These are phyloP conservation scores for Junonia oenone DNA, from an alignment of 2,888 invertebrate genomes.

Conservation along the genomic window DNA sequence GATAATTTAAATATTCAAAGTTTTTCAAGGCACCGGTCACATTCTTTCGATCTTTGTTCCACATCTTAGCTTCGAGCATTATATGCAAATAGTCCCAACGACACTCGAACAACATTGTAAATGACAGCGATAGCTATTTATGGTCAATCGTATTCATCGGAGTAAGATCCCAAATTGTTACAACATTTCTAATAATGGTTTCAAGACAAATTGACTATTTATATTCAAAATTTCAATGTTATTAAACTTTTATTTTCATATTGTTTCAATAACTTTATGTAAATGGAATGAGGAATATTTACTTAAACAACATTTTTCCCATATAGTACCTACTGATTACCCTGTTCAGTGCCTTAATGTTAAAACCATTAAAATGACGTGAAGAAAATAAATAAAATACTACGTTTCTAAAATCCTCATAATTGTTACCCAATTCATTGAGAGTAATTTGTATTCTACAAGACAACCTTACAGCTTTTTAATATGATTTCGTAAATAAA, in stretches of 20 bases:
- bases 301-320: too few species aligned
- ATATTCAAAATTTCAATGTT: not conserved
- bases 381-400: too few species aligned
- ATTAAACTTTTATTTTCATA: not conserved
- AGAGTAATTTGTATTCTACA: not conserved
- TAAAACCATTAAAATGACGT: too few species aligned
- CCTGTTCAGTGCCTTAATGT: too few species aligned
- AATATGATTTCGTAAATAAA: too few species aligned
- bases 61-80: constrained; percentile 62
- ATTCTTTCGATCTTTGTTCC: constrained; percentile 58
- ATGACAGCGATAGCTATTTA: constrained; percentile 44
- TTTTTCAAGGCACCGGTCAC: not conserved
- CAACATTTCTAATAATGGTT: constrained; percentile 4
- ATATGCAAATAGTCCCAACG: constrained; percentile 65
- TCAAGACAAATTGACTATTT: not conserved
- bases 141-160: constrained; percentile 30
- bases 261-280: not conserved
- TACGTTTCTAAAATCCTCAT: not conserved
- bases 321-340: too few species aligned
- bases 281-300: too few species aligned
- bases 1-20: constrained; percentile 1
- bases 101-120: constrained; percentile 43
- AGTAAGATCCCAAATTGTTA: constrained; percentile 16
- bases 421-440: not conserved
- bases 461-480: not conserved